Percentiles rank a stretch among this genome's conserved stretches.
Evolutionary conservation across 2,113 vertebrate species (phyloP).

Genomic region (Carassius carassius): DNA sequence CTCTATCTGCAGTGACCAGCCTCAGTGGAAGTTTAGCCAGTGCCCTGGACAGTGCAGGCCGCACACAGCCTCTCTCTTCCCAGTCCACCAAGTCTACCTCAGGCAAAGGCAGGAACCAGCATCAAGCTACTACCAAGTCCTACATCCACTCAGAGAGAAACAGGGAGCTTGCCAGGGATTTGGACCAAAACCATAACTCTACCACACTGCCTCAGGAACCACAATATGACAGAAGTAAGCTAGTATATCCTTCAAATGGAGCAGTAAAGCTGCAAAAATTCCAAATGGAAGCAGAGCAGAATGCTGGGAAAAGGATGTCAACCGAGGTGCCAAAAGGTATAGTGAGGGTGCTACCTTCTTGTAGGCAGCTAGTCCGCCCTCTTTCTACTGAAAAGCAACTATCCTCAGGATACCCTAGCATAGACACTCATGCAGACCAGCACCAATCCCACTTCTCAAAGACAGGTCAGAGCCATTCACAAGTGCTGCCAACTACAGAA

Average conservation of each 20-base stretch:
- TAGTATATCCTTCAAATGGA: constrained; percentile 43
- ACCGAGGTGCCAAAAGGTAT: constrained; percentile 69
- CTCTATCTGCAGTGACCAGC: constrained; percentile 65
- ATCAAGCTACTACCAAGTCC: constrained; percentile 37
- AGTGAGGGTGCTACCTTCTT: constrained; percentile 69
- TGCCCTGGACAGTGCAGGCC: constrained; percentile 65
- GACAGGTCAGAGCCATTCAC: constrained; percentile 15
- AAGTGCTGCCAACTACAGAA: constrained; percentile 19
- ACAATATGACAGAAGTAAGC: constrained; percentile 32
- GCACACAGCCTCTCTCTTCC: constrained; percentile 48
- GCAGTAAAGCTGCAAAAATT: constrained; percentile 40
- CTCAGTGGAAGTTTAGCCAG: constrained; percentile 73
- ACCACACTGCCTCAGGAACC: constrained; percentile 58
- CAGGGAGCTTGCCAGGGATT: constrained; percentile 55
- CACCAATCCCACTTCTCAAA: constrained; percentile 23
- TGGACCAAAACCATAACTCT: constrained; percentile 69
- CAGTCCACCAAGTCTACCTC: constrained; percentile 63
- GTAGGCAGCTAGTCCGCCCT: constrained; percentile 75
- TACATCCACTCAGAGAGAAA: constrained; percentile 46
- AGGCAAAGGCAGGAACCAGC: constrained; percentile 50
- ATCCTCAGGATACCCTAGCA: constrained; percentile 52
- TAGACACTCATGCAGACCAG: constrained; percentile 46
- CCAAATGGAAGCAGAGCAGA: constrained; percentile 45
- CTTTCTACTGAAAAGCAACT: constrained; percentile 67
- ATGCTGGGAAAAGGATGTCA: constrained; percentile 61